phyloP scores from a whole-genome alignment of 2,113 vertebrate species.

The Dasyurus viverrinus region DNA sequence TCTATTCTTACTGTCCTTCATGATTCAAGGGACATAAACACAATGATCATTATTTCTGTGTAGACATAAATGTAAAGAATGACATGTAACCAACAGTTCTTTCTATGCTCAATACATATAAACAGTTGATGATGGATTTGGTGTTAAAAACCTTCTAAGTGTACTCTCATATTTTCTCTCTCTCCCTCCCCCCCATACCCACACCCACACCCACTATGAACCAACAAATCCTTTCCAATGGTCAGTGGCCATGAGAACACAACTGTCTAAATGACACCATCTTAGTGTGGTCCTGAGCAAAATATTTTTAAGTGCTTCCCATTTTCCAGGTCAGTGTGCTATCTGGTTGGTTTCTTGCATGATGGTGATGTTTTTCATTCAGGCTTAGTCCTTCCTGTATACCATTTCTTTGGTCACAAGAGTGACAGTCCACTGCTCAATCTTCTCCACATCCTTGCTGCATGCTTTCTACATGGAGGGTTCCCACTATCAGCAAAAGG shows the following conservation, averaged over 20 bases:
- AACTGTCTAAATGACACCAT: neutral
- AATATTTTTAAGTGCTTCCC: neutral
- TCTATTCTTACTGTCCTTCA: neutral
- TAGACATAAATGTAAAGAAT: neutral
- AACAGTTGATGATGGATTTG: constrained; percentile 11
- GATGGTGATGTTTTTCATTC: neutral
- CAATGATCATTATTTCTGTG: neutral
- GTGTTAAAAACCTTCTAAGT: neutral
- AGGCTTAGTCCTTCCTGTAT: neutral
- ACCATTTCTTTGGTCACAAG: neutral
- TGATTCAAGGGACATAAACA: neutral
- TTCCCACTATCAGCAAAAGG: neutral
- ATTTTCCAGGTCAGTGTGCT: constrained; percentile 24
- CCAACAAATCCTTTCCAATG: neutral
- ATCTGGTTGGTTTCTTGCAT: constrained; percentile 28
- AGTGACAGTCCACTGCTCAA: neutral
- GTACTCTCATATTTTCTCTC: neutral
- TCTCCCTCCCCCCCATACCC: too few species aligned
- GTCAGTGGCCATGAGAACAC: neutral
- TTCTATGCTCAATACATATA: neutral
- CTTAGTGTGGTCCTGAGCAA: neutral
- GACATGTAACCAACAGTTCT: neutral
- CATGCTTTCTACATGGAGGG: neutral
- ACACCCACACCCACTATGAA: neutral
- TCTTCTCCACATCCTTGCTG: constrained; percentile 13